Evolutionary conservation across 2,113 vertebrate genomes (phyloP).

Genomic region (Boulengeromyrus knoepffleri): DNA sequence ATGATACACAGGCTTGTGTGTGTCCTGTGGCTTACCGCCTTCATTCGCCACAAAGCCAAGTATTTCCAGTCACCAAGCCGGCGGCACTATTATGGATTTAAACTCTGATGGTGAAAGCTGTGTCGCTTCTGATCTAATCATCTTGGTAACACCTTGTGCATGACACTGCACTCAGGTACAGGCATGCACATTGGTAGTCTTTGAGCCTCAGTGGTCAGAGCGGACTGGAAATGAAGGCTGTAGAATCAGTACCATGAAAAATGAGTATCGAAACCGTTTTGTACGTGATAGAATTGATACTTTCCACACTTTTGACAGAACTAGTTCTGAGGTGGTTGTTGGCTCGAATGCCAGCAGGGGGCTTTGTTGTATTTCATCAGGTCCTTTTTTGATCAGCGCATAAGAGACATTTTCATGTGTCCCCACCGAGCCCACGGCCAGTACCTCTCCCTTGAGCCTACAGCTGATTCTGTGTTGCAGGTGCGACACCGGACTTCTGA

Average conservation of each 20-base stretch:
- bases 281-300: neutral
- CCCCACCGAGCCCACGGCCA: neutral
- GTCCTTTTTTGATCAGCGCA: neutral
- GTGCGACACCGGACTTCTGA: slow-evolving; percentile 85
- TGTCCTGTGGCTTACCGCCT: neutral
- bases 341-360: neutral
- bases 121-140: no score
- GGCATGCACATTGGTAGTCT: no score
- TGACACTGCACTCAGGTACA: no score
- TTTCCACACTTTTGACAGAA: neutral
- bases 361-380: neutral
- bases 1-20: neutral
- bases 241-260: neutral
- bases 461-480: slow-evolving; percentile 47
- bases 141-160: no score
- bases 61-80: neutral
- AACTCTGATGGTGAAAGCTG: neutral
- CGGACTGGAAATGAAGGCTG: no score
- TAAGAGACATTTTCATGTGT: neutral
- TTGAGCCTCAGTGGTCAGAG: no score
- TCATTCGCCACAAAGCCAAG: neutral
- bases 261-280: neutral
- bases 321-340: neutral
- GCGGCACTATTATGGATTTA: neutral
- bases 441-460: neutral